Evolutionary conservation across 35 echinoderm and acorn worm genomes (phyloP), one percentile per base, ranked within the genome.

Genomic region (Amphiura filiformis): DNA sequence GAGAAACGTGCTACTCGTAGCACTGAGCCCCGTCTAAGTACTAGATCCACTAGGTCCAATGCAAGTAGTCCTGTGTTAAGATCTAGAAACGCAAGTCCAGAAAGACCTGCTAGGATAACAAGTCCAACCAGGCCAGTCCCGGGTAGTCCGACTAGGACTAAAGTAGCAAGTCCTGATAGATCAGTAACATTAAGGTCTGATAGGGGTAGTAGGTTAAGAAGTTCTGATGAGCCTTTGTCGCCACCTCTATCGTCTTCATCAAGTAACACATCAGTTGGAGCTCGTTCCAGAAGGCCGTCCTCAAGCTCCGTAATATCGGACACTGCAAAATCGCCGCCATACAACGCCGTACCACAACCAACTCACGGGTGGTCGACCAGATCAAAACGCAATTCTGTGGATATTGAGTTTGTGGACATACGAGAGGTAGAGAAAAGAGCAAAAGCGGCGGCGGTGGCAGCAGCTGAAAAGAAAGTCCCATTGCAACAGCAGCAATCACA

Each of bases 1-100:
- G 61, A 70, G 26, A 70, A 11, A 70, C 61, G 77, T 84, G 39
- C 56, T 39, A 47, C 81, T 26, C 44, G 39, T 84, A 82, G 56
- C 33, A 47, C 30, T 20, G 39, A 57, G 20, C 32, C 38, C 31
- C 20, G 76, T 81, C 17, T 38, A 40, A 91, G 82, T 26, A 37
- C 42, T n/a, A 85, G 13, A 20, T 34, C 52, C 9, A 90, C 37
- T 0, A 79, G 81, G 78, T 65, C 61, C 20, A 56, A 40, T 9
- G 70, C 78, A 77, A 93, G 86, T 81, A 89, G 87, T 47, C 44
- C 61, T 70, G 61, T 70, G 28, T 70, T 15, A 70, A n/a, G 61
- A n/a, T n/a, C 61, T 11, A 70, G 61, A n/a, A n/a, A 15, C 26
- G 26, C 61, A 70, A 70, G 61, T 30, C 61, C 61, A 18, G 61